These are phyloP conservation scores for Pinna nobilis DNA, from an alignment of 1,140 invertebrate genomes.

Conservation along the genomic window DNA sequence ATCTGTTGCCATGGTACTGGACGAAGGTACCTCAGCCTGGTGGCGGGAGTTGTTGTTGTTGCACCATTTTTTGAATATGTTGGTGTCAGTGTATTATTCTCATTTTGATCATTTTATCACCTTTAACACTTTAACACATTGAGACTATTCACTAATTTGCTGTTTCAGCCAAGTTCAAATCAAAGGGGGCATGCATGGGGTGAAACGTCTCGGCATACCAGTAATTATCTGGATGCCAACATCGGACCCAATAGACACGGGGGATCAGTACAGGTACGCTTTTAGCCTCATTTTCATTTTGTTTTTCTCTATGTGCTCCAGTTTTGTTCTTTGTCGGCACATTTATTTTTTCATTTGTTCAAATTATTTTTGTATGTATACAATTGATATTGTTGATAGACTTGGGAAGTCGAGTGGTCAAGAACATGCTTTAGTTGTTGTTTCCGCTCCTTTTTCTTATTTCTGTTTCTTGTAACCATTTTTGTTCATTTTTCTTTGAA, in stretches of 20 bases:
- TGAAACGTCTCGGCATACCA: constrained; percentile 63
- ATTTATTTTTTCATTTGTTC: not conserved
- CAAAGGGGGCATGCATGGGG: constrained; percentile 72
- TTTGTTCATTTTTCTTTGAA: too few species aligned
- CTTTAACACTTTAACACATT: too few species aligned
- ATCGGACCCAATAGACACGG: constrained; percentile 92
- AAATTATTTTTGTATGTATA: too few species aligned
- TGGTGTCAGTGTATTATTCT: not conserved
- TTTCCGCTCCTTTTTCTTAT: too few species aligned
- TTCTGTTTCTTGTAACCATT: too few species aligned
- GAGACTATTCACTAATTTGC: constrained; percentile 54
- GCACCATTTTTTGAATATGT: not conserved
- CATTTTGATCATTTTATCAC: too few species aligned
- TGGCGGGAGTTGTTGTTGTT: not conserved
- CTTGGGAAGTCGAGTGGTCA: too few species aligned
- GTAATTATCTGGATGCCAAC: constrained; percentile 78
- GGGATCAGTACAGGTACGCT: constrained; percentile 93
- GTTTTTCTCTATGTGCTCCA: too few species aligned
- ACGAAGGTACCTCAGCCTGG: not conserved
- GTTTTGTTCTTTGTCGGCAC: too few species aligned
- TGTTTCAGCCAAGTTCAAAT: constrained; percentile 66
- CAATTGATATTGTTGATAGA: too few species aligned
- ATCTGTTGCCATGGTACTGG: not conserved
- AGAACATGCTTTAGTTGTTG: not conserved
- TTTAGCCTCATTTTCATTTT: constrained; percentile 17